These are phyloP conservation scores for Lacerta agilis DNA, from an alignment of 2,797 vertebrate species.

Conservation along the genomic window DNA sequence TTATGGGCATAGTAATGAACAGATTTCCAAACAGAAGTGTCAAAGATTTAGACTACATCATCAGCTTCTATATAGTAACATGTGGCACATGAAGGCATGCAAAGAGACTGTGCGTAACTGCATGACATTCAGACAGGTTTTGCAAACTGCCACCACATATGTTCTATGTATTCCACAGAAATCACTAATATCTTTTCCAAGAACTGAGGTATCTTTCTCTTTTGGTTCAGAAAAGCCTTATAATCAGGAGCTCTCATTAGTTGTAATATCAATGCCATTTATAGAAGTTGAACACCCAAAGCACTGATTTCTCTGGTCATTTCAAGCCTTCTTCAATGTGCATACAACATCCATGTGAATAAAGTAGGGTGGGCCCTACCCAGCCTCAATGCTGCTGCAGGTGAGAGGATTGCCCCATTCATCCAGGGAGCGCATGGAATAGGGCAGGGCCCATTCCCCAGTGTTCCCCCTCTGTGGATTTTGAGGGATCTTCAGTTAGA, in stretches of 20 bases:
- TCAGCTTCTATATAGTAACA: conserved; percentile 68
- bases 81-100: conserved; percentile 70
- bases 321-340: background rate
- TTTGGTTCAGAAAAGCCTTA: background rate
- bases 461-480: too few relatives aligned
- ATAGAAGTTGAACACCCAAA: background rate
- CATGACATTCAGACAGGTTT: conserved; percentile 48
- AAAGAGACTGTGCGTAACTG: conserved; percentile 60
- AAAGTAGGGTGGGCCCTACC: background rate
- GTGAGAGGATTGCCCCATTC: background rate
- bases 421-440: too few relatives aligned
- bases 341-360: too few relatives aligned
- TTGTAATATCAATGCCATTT: too few relatives aligned
- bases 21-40: conserved; percentile 78
- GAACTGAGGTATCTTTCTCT: background rate
- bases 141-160: conserved; percentile 53
- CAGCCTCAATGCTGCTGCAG: background rate
- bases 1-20: conserved; percentile 65
- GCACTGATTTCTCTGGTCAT: background rate
- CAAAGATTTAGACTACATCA: conserved; percentile 77
- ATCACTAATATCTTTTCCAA: background rate
- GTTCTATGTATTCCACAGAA: background rate
- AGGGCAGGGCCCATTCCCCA: too few relatives aligned
- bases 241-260: too few relatives aligned
- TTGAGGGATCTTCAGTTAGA: too few relatives aligned